Evolutionary conservation across 1,140 invertebrate species (phyloP), one percentile per base, ranked within the genome.

Genomic region (Hestina assimilis): DNA sequence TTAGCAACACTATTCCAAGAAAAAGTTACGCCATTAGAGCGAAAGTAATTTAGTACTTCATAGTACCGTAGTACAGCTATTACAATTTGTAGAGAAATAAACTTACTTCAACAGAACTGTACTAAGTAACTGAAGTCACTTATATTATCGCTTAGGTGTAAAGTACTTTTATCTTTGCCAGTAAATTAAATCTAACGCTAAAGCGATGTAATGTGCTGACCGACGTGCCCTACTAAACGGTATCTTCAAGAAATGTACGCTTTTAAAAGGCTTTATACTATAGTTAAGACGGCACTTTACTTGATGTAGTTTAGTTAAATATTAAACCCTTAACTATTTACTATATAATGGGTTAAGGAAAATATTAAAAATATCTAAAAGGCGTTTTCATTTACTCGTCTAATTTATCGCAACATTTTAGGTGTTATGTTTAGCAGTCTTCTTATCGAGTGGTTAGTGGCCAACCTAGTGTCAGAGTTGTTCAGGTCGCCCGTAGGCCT

Each of bases 101-200:
- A 46, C 19, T 7, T 20, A 12, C 15, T 38, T 38, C 15, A 38
- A 38, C 15, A 17, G 15, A 38, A 38, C 9, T 11, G 19, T 19
- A 19, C 11, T 38, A 38, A 38, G 19, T 38, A 38, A 38, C n/a
- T n/a, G n/a, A 48, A 29, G 45, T 48, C 29, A 35, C 24, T 35
- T 48, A 35, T 33, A 48, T 35, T 48, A 48, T 29, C 45, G 28
- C 8, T 31, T 47, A 33, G 29, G 29, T 4, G 42, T 31, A 33
- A 33, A 38, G 33, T 38, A 38, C 33, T 47, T 35, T 47, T 47
- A 47, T 47, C 45, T 47, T 4, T 33, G 28, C 45, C 7, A 19
- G 29, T 48, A 48, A 48, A 48, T 48, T 48, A 48, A 48, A 48
- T 48, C 45, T 33, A 23, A 48, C 17, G 17, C 43, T 11, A 21